Base-by-base conservation (phyloP, 2,113 vertebrate genomes). In the Crypturellus undulatus region DNA sequence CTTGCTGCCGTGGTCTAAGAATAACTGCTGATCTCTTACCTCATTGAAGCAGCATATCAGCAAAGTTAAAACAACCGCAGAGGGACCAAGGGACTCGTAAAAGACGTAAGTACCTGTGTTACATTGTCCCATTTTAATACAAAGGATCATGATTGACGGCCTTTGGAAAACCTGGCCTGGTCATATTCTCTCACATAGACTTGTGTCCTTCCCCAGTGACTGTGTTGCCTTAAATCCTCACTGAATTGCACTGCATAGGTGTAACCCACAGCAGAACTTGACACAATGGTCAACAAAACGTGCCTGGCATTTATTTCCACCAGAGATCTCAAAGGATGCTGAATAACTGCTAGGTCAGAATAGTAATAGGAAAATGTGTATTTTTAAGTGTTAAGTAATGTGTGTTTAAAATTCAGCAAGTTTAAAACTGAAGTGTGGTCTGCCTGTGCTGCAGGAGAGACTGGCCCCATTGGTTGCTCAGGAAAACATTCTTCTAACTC, bases 21-120 rank as follows among this genome's bases (percentile, higher is more conserved):
- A 97, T 98, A 98, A 95, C 95, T 84, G 92, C 85, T 78, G 94
- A 92, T 95, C 95, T 96, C 91, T 95, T 95, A 83, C 94, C 89
- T 54, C 91, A 59, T 94, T 70, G 43, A 96, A 97, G 92, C 89
- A 42, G 3, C 75, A 16, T 92, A 93, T 84, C 76, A 45, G 93
- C 10, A 5, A 60, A 95, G 79, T 21, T 95, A 81, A 90, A 96
- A 95, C 86, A 93, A 94, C 91, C 95, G 92, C 84, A 75, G 89
- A 96, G 86, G 73, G 77, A 77, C 63, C 1, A 21, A 89, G 79
- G 59, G 40, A 81, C 73, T 84, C 84, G 83, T 83, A 85, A 85
- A 75, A 90, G 62, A 69, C 86, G 69, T 88, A 87, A 92, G 64
- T 71, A 34, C 52, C 91, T 92, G 43, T 1, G 78, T 73, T 69